Evolutionary conservation across 2,888 invertebrate species (phyloP), one percentile per base, ranked within the genome.

Genomic region (Ischnura elegans): DNA sequence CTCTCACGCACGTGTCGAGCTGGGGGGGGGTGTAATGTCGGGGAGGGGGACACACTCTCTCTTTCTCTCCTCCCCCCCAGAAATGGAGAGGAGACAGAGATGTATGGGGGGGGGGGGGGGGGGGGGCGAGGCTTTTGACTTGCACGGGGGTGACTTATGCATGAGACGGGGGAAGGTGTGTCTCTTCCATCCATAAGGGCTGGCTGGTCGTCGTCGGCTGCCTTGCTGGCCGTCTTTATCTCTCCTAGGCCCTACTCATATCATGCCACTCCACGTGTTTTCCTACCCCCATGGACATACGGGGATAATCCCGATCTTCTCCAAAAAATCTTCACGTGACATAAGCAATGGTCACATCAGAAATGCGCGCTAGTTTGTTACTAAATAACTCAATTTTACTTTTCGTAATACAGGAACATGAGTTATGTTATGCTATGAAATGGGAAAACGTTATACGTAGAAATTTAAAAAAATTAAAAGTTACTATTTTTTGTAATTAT

Each of bases 221-320:
- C 25, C 61, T 25, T 19, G 19, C 21, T 25, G 61, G 5, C 61
- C 25, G 61, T 19, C 61, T 3, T 4, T 10, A 8, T 61, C n/a
- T 61, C 61, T 61, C 61, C 61, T 4, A 25, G 6, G 19, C 61
- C 8, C 61, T 13, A n/a, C 25, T 8, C 61, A 3, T 8, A n/a
- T 61, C 61, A n/a, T n/a, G n/a, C n/a, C 61, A n/a, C n/a, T n/a
- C n/a, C n/a, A 61, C 61, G 61, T 51, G 61, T 51, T 61, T 61
- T n/a, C 6, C 6, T 25, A 4, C 61, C n/a, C n/a, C n/a, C n/a
- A 19, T 61, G 61, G n/a, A 61, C 8, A 61, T 6, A 19, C n/a
- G 51, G 13, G 13, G 0, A 2, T 61, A 25, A 61, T n/a, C 61
- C n/a, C 19, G 6, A 61, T 13, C n/a, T 8, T n/a, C n/a, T 25